These are phyloP conservation scores for Diaphora mendica DNA, from an alignment of 2,888 invertebrate species.

Conservation along the genomic window DNA sequence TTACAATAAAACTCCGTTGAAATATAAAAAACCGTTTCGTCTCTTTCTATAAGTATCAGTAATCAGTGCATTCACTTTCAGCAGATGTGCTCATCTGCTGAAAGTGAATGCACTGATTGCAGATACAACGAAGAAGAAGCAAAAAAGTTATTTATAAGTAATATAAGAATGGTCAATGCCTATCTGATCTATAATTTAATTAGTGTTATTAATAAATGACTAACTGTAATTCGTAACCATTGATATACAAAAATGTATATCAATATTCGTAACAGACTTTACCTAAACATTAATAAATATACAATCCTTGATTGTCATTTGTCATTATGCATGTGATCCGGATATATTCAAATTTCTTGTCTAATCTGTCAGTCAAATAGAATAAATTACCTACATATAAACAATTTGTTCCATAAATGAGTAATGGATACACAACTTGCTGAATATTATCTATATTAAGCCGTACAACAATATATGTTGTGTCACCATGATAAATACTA, in stretches of 20 bases:
- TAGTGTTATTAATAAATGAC: neutral
- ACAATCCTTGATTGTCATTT: neutral
- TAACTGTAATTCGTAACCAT: neutral
- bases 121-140: too few species aligned
- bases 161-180: too few species aligned
- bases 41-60: too few species aligned
- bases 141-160: too few species aligned
- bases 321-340: neutral
- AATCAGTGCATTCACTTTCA: too few species aligned
- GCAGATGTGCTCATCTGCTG: too few species aligned
- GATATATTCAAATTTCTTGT: neutral
- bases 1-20: neutral
- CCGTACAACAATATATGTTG: neutral
- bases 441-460: constrained; percentile 7
- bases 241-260: too few species aligned
- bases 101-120: too few species aligned
- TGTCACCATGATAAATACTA: constrained; percentile 3
- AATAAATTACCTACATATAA: neutral
- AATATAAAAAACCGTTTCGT: too few species aligned
- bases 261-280: too few species aligned
- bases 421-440: neutral
- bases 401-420: neutral
- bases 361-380: neutral
- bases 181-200: neutral
- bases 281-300: neutral